Base-by-base conservation (phyloP, 1,140 invertebrate species). In the Drosophila leontia region DNA sequence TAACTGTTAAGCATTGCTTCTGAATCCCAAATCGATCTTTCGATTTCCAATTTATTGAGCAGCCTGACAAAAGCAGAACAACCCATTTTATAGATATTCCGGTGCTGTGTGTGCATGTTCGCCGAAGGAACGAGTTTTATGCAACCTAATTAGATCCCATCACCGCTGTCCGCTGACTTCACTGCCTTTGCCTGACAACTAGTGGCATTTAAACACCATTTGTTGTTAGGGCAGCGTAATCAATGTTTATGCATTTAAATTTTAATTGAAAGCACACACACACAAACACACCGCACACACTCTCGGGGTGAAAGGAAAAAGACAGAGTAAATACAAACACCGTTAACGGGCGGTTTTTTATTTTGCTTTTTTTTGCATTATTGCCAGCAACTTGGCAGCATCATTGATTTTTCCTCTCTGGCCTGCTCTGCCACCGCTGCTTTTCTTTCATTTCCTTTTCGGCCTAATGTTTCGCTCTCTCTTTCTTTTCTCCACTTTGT, bases 401-500 rank as follows among this genome's bases (percentile, higher is more conserved):
- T 88, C 85, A 88, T 88, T 88, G 85, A 88, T 88, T 88, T 88
- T 88, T 88, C 81, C 71, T 74, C 80, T 81, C 48, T 37, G 62
- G 34, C 39, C 62, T 68, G 44, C 59, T 63, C 67, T 71, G 41
- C 19, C 35, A 39, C 39, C 26, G 26, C 29, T 37, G 50, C 23
- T 70, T 57, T 59, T 70, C 68, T 13, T 41, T 47, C 19, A 42
- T 19, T 59, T 58, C 53, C 67, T 59, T 29, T 71, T 56, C 8
- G 35, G 42, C 41, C 48, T 65, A 70, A 65, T 65, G 48, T 51
- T 68, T 32, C 47, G 47, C 47, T 50, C 45, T 17, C 17, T 51
- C 44, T 39, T 42, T 41, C 47, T 61, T 64, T 34, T 19, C 19
- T 47, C 34, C 45, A 48, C 39, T 51, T 50, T 42, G 56, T 57